Base-by-base conservation (phyloP, 37 sponge, comb jelly and placozoan species). In the Halisarca cf. caerulea region DNA sequence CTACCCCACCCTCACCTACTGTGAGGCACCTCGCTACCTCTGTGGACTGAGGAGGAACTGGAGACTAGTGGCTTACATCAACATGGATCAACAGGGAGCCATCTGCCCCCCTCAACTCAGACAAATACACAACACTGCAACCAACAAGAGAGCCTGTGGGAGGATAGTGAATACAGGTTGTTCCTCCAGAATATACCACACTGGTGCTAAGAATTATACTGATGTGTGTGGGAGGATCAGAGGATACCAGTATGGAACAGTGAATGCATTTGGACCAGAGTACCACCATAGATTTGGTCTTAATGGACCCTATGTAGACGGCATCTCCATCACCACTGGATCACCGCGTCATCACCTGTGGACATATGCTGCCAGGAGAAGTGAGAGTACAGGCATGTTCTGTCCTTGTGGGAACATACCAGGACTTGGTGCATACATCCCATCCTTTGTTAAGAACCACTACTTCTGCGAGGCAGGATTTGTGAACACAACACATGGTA, bases 221-320 rank as follows among this genome's bases (percentile, higher is more conserved):
- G 38, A 74, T n/a, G 45, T 74, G 9, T 74, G 77, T 74, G 77
- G 77, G 36, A 74, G 38, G 15, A 44, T 74, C 42, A 37, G 24
- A 7, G 77, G 77, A 15, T 74, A 74, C 45, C 45, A 40, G 42
- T 44, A 25, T 44, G 77, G 77, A 74, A 37, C 1, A 20, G 41
- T 36, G 38, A 74, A 74, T 74, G 77, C 77, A 17, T 74, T 74
- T 74, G 77, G 77, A 25, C 77, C 77, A 74, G 30, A 33, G 23
- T 71, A 71, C 39, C 36, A 74, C 77, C 21, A 40, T 40, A 40
- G 18, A 15, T 11, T 23, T 37, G 36, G 5, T 25, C 36, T 74
- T 40, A 44, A 74, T 23, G 45, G 77, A 41, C 77, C 77, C 77
- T 74, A 74, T 40, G 42, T 74, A 4, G 77, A 74, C 41, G 77